Evolutionary conservation across 2,797 vertebrate genomes (phyloP).

Genomic region (Gila robusta): DNA sequence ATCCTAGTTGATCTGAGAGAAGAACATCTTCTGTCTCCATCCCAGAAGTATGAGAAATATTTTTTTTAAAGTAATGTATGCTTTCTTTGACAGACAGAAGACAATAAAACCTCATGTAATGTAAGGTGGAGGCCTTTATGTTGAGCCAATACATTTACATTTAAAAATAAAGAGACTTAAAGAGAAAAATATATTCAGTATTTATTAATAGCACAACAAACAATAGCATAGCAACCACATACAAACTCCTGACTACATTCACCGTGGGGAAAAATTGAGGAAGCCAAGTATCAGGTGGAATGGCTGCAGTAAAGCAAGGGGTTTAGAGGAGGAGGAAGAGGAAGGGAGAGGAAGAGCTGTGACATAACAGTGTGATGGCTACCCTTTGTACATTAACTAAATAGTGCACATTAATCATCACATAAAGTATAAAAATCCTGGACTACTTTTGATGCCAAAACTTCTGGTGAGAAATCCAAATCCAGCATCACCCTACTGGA

Average conservation of each 20-base stretch:
- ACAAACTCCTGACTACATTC: not conserved
- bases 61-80: no score
- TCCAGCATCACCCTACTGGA: not conserved
- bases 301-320: not conserved
- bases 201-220: not conserved
- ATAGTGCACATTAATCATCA: no score
- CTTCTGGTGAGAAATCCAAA: no score
- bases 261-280: not conserved
- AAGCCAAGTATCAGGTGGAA: not conserved
- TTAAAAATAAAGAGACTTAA: not conserved
- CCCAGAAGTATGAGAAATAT: no score
- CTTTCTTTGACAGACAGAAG: no score
- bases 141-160: no score
- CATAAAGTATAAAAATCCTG: no score
- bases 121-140: no score
- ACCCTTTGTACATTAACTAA: not conserved
- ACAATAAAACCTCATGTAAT: no score
- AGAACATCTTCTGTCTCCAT: no score
- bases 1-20: no score
- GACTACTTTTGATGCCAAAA: no score
- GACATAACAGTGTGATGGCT: not conserved
- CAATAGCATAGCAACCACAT: not conserved
- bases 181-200: not conserved
- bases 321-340: not conserved
- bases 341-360: slow-evolving; percentile 14